Evolutionary conservation across 2,113 vertebrate species (phyloP), one percentile per base, ranked within the genome.

Genomic region (Platysternon megacephalum): DNA sequence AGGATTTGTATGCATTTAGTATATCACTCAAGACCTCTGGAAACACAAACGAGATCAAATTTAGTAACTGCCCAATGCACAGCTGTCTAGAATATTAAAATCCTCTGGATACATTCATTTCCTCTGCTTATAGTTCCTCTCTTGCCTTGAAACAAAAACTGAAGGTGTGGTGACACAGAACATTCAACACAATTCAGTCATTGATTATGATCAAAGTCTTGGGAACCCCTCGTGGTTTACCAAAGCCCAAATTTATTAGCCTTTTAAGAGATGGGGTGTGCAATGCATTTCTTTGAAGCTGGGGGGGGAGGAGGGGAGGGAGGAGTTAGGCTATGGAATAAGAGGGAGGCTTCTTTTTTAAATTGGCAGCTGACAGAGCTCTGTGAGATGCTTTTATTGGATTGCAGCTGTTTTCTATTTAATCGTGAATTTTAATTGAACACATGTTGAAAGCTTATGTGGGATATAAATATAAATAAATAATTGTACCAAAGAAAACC

Each of bases 351-450:
- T 3, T 82, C 21, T 89, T 89, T 49, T 42, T 52, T 24, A 89
- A 65, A 17, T 12, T 80, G 5, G 6, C 35, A 83, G 44, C 8
- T 56, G 84, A 49, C 2, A 22, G 39, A 88, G n/a, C 19, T 35
- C 21, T 48, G 2, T 10, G 82, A 84, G n/a, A 79, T 22, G 52
- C 5, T 44, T 61, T 1, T 65, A 17, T 7, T 48, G 65, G 83
- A 86, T 39, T 56, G 51, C 89, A 49, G 55, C 0, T 5, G 6
- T 6, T 65, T 76, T 58, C 2, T 1, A 49, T 35, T 12, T 58
- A 79, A 46, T 2, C 7, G 0, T 0, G 2, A 91, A 12, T 26
- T 53, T 78, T 72, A 9, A 65, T 52, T 72, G 11, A 93, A 80
- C 1, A 2, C 7, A 87, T 16, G 2, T 4, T 84, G 17, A 78